A percentile compares a stretch with the other conserved stretches of the same genome.
Conservation (phyloP, 2,888 invertebrate species). For the Lamellibrachia columna region DNA sequence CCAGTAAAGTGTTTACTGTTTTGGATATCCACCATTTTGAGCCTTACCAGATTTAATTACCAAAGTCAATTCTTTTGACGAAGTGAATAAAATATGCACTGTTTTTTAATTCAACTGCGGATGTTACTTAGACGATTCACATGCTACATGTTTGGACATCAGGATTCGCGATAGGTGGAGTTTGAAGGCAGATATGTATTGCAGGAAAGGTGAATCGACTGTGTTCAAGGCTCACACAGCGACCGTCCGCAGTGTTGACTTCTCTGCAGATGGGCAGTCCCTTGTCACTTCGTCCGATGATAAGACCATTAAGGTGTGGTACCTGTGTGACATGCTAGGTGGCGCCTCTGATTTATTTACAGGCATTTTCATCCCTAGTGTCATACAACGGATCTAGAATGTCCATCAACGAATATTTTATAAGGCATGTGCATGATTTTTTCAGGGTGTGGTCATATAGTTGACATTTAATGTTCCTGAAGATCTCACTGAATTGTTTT, state of each 20-base stretch:
- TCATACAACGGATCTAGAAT: not conserved
- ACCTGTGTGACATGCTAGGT: not conserved
- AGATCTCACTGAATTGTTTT: too few relatives aligned
- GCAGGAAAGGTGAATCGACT: constrained; percentile 72
- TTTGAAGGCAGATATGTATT: constrained; percentile 23
- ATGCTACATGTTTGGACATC: too few relatives aligned
- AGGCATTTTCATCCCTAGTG: not conserved
- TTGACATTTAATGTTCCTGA: not conserved
- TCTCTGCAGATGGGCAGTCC: constrained; percentile 74
- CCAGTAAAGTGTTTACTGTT: too few relatives aligned
- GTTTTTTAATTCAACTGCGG: too few relatives aligned
- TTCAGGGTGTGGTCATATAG: not conserved
- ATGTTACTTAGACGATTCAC: too few relatives aligned
- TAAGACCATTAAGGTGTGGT: constrained; percentile 64
- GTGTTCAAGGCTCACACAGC: constrained; percentile 84
- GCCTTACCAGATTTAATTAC: too few relatives aligned
- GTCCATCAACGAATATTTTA: not conserved
- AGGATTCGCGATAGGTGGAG: too few relatives aligned
- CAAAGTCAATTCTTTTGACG: not conserved
- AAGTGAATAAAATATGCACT: not conserved
- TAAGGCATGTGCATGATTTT: not conserved
- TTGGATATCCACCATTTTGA: too few relatives aligned
- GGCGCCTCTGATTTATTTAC: not conserved
- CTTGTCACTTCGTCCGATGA: constrained; percentile 66
- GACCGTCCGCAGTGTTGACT: constrained; percentile 83